A percentile compares a stretch with the other conserved stretches of the same genome.
Evolutionary conservation across 1,140 invertebrate species (phyloP).

Genomic region (Sitodiplosis mosellana): DNA sequence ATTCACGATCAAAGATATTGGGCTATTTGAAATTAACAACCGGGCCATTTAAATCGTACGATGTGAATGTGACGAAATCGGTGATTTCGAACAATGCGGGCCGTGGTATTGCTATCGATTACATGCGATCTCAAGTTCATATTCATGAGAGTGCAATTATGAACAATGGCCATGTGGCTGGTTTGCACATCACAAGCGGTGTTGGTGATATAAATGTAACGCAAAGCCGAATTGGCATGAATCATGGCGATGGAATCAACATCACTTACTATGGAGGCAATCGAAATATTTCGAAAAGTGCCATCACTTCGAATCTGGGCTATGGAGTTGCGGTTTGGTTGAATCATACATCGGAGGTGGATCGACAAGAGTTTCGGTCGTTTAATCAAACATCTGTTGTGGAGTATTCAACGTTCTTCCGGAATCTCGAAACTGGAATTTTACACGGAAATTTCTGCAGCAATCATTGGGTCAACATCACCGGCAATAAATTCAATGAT

Average conservation of each 20-base stretch:
- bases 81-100: conserved; percentile 79
- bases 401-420: conserved; percentile 68
- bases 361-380: conserved; percentile 46
- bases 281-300: conserved; percentile 68
- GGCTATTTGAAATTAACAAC: conserved; percentile 60
- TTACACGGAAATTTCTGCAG: conserved; percentile 60
- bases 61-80: conserved; percentile 72
- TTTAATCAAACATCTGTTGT: conserved; percentile 70
- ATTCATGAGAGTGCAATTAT: conserved; percentile 65
- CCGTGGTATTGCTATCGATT: conserved; percentile 73
- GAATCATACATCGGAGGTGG: conserved; percentile 60
- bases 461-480: conserved; percentile 63
- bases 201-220: conserved; percentile 88
- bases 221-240: conserved; percentile 70
- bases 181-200: conserved; percentile 67
- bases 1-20: conserved; percentile 44
- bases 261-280: conserved; percentile 82
- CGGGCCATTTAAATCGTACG: conserved; percentile 61
- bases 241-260: conserved; percentile 80
- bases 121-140: conserved; percentile 60
- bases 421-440: conserved; percentile 71
- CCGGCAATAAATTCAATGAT: conserved; percentile 64
- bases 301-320: conserved; percentile 59
- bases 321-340: conserved; percentile 75
- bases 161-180: conserved; percentile 72